Base-by-base conservation (phyloP, 2,888 invertebrate genomes). In the Hoplodrina ambigua region DNA sequence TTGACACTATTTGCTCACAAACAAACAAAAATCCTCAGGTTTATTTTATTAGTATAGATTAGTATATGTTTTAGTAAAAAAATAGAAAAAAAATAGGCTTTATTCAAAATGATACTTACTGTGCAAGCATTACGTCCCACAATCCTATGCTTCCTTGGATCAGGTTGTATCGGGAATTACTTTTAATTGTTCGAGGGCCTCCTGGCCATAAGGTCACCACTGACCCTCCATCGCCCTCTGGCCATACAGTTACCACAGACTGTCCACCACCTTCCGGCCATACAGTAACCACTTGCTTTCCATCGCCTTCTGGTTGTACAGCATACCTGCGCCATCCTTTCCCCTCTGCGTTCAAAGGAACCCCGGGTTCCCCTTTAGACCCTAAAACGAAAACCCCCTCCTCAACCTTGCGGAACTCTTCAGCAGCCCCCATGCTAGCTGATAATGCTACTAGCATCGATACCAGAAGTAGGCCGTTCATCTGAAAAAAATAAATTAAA, bases 371-470 rank as follows among this genome's bases (percentile, higher is more conserved):
- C 30, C 5, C 15, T 5, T 25, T 4, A 20, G 30, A 5, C 25
- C 25, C 25, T 30, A 53, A 15, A 30, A 30, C 5, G 17, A 5
- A 13, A 13, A 20, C 25, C 20, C 20, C 11, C 4, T 53, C 25
- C 11, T 15, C 50, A 19, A n/a, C 19, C 50, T 50, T n/a, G 50
- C n/a, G n/a, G 8, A 50, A n/a, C n/a, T 50, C 8, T n/a, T 25
- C 30, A 53, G 53, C 53, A 5, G 53, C 25, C 25, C 15, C 53
- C 10, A 15, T 17, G n/a, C 55, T 55, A 8, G 37, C 37, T n/a
- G 60, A 30, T 7, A 72, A 25, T 17, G 46, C 56, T n/a, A 68
- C 69, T n/a, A 73, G 53, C 17, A 55, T 57, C 30, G 41, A 20
- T 3, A 69, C 37, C 4, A 62, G 44, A 4, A 59, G 8, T 4